Conservation (phyloP, 2,113 vertebrate species). For the Irena cyanogastra region DNA sequence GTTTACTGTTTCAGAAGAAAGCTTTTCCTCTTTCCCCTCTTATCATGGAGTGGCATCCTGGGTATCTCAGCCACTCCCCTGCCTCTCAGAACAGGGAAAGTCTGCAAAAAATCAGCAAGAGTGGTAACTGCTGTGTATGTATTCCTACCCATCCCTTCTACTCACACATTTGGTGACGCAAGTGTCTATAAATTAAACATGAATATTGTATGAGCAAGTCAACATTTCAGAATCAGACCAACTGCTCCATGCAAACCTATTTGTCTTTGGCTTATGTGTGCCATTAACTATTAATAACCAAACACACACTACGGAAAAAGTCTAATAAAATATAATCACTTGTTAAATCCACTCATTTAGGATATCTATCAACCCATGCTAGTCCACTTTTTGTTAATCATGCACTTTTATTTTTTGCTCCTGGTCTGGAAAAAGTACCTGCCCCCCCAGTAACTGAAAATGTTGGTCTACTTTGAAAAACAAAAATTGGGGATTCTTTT, state of each 20-base stretch:
- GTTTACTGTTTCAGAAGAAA: background rate
- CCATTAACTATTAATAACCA: background rate
- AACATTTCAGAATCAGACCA: background rate
- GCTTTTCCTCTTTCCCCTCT: background rate
- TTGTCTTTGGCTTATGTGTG: background rate
- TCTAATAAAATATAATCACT: background rate
- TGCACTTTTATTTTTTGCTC: background rate
- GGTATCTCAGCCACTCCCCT: background rate
- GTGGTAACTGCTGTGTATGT: background rate
- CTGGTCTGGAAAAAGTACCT: background rate
- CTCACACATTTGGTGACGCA: background rate
- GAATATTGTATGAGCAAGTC: background rate
- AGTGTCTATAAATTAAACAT: background rate
- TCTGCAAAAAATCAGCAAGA: background rate
- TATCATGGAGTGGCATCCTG: background rate
- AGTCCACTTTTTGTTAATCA: background rate
- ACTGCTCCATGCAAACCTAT: background rate
- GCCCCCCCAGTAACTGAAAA: background rate
- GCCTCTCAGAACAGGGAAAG: background rate
- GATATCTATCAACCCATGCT: background rate
- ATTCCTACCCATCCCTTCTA: background rate
- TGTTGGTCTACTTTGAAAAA: background rate
- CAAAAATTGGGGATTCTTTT: background rate
- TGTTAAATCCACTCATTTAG: background rate
- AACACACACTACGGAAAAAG: background rate